Evolutionary conservation across 2,888 invertebrate species (phyloP).

Genomic region (Lithosia quadra): DNA sequence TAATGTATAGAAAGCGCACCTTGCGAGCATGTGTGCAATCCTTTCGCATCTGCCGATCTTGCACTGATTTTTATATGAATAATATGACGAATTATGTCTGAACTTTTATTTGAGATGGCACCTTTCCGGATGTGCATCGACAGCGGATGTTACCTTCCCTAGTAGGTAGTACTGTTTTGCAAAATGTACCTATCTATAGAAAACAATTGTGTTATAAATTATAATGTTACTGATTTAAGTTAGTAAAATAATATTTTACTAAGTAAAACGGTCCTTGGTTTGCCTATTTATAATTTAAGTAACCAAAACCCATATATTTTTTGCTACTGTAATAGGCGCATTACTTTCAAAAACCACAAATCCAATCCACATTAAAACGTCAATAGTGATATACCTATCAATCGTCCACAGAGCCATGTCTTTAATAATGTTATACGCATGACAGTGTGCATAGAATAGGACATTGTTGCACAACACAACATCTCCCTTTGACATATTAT

Average conservation of each 20-base stretch:
- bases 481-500: conserved; percentile 78
- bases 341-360: conserved; percentile 45
- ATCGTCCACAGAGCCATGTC: conserved; percentile 75
- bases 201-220: conserved; percentile 32
- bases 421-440: conserved; percentile 81
- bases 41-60: conserved; percentile 79
- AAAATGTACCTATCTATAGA: conserved; percentile 54
- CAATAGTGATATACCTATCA: conserved; percentile 68
- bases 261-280: not conserved
- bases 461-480: conserved; percentile 77
- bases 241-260: too few species aligned
- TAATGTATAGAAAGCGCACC: conserved; percentile 67
- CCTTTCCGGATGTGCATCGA: conserved; percentile 83
- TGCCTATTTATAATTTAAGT: not conserved
- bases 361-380: conserved; percentile 51
- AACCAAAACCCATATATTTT: conserved; percentile 22
- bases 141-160: conserved; percentile 77
- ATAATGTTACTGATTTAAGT: too few species aligned
- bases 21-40: conserved; percentile 85
- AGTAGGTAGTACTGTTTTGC: conserved; percentile 64
- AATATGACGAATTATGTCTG: conserved; percentile 85
- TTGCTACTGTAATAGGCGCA: conserved; percentile 20
- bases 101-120: conserved; percentile 79
- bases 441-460: conserved; percentile 67
- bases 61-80: conserved; percentile 86